phyloP scores from a whole-genome alignment of 1,140 invertebrate species.

The Drosophila bocki region DNA sequence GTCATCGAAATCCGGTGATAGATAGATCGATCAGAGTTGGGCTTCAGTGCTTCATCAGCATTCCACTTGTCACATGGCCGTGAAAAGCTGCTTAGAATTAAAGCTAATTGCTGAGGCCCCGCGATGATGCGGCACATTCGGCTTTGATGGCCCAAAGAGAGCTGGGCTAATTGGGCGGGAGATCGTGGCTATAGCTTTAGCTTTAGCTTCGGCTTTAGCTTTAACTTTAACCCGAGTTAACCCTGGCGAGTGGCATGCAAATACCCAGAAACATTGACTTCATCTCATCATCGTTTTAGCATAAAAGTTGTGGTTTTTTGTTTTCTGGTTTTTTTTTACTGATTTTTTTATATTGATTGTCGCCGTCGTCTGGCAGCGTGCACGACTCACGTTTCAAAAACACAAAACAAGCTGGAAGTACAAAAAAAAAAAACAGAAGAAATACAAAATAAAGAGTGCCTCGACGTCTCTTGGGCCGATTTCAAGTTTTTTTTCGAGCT shows the following conservation, averaged over 20 bases:
- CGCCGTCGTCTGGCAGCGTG: conserved; percentile 53
- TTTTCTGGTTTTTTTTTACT: conserved; percentile 36
- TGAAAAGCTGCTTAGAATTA: conserved; percentile 79
- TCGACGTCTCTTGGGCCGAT: conserved; percentile 25
- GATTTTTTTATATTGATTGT: conserved; percentile 73
- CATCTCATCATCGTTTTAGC: conserved; percentile 42
- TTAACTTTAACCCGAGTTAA: conserved; percentile 69
- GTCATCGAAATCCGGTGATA: conserved; percentile 20
- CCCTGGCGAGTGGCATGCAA: conserved; percentile 43
- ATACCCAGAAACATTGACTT: conserved; percentile 43
- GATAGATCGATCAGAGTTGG: conserved; percentile 71
- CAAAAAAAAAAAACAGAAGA: conserved; percentile 11
- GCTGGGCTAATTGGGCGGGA: conserved; percentile 48
- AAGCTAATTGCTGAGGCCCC: conserved; percentile 77
- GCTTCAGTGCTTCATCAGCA: conserved; percentile 66
- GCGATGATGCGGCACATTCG: conserved; percentile 69
- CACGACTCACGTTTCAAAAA: conserved; percentile 79
- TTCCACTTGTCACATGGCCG: conserved; percentile 66
- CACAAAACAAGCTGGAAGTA: conserved; percentile 30
- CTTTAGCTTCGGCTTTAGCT: neutral
- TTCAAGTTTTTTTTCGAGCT: conserved; percentile 33
- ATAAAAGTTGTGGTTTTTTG: conserved; percentile 30
- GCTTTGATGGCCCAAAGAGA: conserved; percentile 10
- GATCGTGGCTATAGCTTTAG: conserved; percentile 10
- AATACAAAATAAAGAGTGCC: conserved; percentile 41